Conservation (phyloP, 64 coral and sea anemone genomes). For the Catalaphyllia jardinei region DNA sequence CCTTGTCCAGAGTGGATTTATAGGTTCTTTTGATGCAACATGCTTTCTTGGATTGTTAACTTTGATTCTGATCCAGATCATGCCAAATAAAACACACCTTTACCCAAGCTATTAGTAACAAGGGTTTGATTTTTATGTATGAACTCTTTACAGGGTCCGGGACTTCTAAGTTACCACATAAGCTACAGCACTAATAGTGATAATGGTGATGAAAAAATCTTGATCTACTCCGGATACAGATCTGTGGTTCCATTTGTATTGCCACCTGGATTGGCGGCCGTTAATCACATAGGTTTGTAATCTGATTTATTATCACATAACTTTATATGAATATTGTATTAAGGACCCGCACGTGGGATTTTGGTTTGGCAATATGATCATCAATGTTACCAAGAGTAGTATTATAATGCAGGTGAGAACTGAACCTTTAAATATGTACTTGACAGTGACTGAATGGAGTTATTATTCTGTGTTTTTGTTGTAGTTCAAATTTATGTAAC, state of each 20-base stretch:
- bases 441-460: too few relatives aligned
- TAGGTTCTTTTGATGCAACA: too few relatives aligned
- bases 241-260: background rate
- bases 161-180: background rate
- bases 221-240: slow-evolving; percentile 8
- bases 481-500: slow-evolving; percentile 2
- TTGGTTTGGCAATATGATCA: too few relatives aligned
- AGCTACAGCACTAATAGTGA: background rate
- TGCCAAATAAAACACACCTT: too few relatives aligned
- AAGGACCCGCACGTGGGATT: too few relatives aligned
- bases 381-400: too few relatives aligned
- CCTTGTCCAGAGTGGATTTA: too few relatives aligned
- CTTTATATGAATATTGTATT: too few relatives aligned
- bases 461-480: background rate
- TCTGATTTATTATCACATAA: background rate
- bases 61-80: too few relatives aligned
- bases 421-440: too few relatives aligned
- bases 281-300: background rate
- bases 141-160: background rate
- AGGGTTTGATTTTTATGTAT: background rate
- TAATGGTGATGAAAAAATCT: background rate
- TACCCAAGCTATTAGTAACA: background rate
- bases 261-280: background rate
- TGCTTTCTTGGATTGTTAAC: too few relatives aligned
- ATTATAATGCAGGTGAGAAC: too few relatives aligned